A percentile compares a stretch with the other conserved stretches of the same genome.
These are phyloP conservation scores for Epinotia bilunana DNA, from an alignment of 2,888 invertebrate genomes.

Conservation along the genomic window DNA sequence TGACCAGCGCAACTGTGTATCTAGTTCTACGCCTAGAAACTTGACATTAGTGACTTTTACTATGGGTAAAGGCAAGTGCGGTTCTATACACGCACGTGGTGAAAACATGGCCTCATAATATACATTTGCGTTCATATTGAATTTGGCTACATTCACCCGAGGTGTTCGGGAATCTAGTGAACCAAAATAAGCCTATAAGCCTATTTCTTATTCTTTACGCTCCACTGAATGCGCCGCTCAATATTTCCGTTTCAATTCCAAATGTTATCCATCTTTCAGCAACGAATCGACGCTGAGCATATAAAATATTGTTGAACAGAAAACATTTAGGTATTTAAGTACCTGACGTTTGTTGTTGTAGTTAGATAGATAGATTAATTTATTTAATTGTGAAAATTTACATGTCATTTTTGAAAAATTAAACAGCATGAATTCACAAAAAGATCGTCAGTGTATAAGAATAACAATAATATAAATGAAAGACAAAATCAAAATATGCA, in stretches of 20 bases:
- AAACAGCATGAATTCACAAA: no score
- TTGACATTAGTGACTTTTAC: no score
- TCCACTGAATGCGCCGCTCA: background rate
- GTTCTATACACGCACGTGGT: background rate
- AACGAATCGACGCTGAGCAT: constrained; percentile 8
- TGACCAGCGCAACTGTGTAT: no score
- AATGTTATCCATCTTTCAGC: constrained; percentile 14
- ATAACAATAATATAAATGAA: no score
- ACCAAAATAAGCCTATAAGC: constrained; percentile 24
- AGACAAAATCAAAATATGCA: no score
- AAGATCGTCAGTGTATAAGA: no score
- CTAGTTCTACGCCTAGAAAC: no score
- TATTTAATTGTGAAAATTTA: no score
- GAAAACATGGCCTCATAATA: background rate
- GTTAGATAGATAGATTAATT: background rate
- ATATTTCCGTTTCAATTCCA: constrained; percentile 12
- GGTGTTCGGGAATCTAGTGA: background rate
- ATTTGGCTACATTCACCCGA: constrained; percentile 1
- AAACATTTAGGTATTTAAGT: background rate
- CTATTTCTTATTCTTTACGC: constrained; percentile 20
- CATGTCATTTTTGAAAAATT: no score
- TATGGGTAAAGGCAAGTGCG: no score
- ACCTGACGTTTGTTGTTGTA: background rate
- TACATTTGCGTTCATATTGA: background rate
- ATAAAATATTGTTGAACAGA: background rate